Base-by-base conservation (phyloP, 2,888 invertebrate genomes). In the Heliconius aoede region DNA sequence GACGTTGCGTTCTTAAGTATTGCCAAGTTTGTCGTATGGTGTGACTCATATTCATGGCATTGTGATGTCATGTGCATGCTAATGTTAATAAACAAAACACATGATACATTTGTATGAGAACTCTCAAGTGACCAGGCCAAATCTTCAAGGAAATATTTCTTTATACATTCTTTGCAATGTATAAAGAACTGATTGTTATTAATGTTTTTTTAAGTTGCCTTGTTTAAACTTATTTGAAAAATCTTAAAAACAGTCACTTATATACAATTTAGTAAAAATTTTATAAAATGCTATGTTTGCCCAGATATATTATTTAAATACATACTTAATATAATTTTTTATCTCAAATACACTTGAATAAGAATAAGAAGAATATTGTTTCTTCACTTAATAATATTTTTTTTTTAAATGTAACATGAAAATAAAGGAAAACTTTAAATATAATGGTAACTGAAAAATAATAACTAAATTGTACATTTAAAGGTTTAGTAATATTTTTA, bases 41-140 rank as follows among this genome's bases (percentile, higher is more conserved):
- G 88, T 93, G 94, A 93, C 81, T 93, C 94, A 94, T 85, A 83
- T 83, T 86, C 82, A 86, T 87, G 85, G 86, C 86, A 89, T 88
- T 91, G 90, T 93, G 92, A 90, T 91, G 91, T 91, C 91, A 92
- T 90, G 82, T 87, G 86, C 85, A 88, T 88, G 86, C 80, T 87
- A 86, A 88, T 88, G 85, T 81, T 87, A 88, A 89, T 89, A 89
- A 90, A 88, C 85, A 88, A 86, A 85, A 83, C 79, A 82, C 76
- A 77, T 80, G 84, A 82, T 84, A 82, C 83, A 81, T 81, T 77
- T 80, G 80, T 79, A 79, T 82, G 64, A 81, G 40, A 18, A 32
- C 8, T 68, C 36, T 73, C 36, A 36, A 69, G 69, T 69, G 55
- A 30, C 9, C 30, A 30, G 69, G 51, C 30, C 51, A 69, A 69